These are phyloP conservation scores for Scolopax mira DNA, from an alignment of 2,113 vertebrate species.

Conservation along the genomic window DNA sequence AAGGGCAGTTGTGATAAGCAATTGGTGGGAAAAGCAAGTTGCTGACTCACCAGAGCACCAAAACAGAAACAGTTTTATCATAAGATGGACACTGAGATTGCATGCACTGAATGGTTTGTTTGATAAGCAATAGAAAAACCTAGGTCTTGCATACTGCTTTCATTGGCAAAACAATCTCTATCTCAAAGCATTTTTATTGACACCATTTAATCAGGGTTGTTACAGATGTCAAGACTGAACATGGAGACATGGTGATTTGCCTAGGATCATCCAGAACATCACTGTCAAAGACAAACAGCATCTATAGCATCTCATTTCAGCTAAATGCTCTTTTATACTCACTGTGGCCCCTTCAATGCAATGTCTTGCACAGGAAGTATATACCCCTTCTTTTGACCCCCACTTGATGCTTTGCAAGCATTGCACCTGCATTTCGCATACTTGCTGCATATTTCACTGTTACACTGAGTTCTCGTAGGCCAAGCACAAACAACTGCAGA, in stretches of 20 bases:
- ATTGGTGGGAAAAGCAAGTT: not conserved
- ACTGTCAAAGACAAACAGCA: not conserved
- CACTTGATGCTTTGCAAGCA: rapidly evolving
- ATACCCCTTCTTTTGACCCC: not conserved
- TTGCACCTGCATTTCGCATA: not conserved
- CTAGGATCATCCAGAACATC: not conserved
- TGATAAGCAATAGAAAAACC: not conserved
- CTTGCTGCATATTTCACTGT: not conserved
- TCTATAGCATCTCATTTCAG: not conserved
- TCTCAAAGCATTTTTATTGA: not conserved
- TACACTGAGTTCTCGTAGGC: not conserved
- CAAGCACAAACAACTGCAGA: not conserved
- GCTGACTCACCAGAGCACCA: not conserved
- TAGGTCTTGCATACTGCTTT: not conserved
- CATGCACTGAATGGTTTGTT: not conserved
- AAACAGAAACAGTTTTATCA: not conserved
- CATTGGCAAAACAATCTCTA: not conserved
- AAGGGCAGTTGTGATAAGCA: not conserved
- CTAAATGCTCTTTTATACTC: not conserved
- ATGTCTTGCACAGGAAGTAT: not conserved
- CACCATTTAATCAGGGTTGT: not conserved
- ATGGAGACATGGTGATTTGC: not conserved
- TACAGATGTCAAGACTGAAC: not conserved
- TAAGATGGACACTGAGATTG: not conserved
- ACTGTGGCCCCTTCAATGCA: not conserved